These are phyloP conservation scores for Acridotheres tristis DNA, from an alignment of 2,797 vertebrate species.

Conservation along the genomic window DNA sequence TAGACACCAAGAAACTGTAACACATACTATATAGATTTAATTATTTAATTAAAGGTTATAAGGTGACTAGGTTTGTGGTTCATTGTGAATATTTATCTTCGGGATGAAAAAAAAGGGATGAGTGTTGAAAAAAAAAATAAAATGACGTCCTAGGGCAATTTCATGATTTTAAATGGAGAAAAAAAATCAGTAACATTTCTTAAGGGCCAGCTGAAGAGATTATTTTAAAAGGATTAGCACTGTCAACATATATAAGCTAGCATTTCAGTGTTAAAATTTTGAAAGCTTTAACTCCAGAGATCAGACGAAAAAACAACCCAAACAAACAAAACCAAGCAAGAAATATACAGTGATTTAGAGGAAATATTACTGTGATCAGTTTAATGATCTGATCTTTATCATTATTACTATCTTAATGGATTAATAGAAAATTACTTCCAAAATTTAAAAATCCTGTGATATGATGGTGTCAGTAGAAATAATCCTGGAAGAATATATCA, in stretches of 20 bases:
- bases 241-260: background rate
- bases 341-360: background rate
- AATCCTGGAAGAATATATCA: background rate
- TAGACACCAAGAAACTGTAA: background rate
- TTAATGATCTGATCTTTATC: background rate
- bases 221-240: background rate
- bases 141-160: background rate
- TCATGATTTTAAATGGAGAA: background rate
- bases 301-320: accelerated
- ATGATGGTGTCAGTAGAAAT: background rate
- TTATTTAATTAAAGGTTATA: background rate
- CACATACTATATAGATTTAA: background rate
- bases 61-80: background rate
- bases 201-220: background rate
- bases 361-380: background rate
- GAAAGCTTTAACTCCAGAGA: background rate
- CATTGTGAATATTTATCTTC: background rate
- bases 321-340: background rate
- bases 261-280: background rate
- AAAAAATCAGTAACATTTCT: background rate
- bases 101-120: no score
- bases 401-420: background rate
- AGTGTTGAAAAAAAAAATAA: background rate
- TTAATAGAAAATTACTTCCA: background rate
- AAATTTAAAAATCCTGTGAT: background rate